These are phyloP conservation scores for Gobio gobio DNA, from an alignment of 2,113 vertebrate species.

Conservation along the genomic window DNA sequence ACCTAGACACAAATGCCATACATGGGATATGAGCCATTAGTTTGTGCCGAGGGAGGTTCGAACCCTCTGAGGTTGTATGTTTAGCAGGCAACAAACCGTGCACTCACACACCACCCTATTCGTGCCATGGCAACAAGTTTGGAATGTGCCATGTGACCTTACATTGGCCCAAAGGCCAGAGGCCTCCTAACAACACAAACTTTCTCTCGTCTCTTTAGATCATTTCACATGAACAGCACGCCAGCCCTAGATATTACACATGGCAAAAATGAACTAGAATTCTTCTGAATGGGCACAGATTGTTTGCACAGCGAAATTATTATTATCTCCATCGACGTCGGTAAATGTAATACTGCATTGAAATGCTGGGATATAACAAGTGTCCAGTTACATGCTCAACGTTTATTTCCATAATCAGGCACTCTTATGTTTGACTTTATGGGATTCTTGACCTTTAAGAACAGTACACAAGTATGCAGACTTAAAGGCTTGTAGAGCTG, in stretches of 20 bases:
- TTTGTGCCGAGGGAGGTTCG: neutral
- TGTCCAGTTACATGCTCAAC: neutral
- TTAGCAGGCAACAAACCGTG: neutral
- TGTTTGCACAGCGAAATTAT: conserved; percentile 23
- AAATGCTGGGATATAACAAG: neutral
- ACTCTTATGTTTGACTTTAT: neutral
- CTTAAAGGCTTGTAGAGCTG: neutral
- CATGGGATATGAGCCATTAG: neutral
- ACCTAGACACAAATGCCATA: neutral
- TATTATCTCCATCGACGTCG: neutral
- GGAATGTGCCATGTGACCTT: conserved; percentile 23
- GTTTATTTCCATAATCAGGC: conserved; percentile 15
- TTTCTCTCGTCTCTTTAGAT: conserved; percentile 1
- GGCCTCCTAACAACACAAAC: conserved; percentile 6
- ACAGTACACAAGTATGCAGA: conserved; percentile 3
- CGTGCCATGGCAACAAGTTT: conserved; percentile 27
- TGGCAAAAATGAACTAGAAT: neutral
- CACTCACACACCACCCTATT: neutral
- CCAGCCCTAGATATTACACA: neutral
- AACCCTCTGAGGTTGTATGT: conserved; percentile 30
- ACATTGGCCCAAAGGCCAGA: neutral
- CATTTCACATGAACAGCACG: neutral
- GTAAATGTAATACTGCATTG: neutral
- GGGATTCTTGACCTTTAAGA: conserved; percentile 9
- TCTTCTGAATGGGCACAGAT: neutral